Base-by-base conservation (phyloP, 2,113 vertebrate genomes). In the Rallus limicola region DNA sequence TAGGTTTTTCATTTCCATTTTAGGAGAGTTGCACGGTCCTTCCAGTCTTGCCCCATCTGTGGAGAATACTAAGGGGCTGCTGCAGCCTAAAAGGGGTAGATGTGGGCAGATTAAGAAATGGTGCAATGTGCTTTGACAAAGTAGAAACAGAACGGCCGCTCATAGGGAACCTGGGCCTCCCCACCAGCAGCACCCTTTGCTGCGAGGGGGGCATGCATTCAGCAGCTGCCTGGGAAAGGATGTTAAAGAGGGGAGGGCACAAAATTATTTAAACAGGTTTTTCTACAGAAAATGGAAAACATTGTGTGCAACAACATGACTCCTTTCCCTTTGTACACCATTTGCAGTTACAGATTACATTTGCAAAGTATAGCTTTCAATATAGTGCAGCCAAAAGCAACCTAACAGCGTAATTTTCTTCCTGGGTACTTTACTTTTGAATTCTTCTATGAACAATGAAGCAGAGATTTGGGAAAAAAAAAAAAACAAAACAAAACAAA, bases 1-100 rank as follows among this genome's bases (percentile, higher is more conserved):
- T 18, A 42, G 46, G 13, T 52, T 90, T 89, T 95, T 90, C n/a
- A 52, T 74, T 95, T 90, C 93, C 84, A 93, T 91, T 95, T 95
- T 88, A 93, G 93, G 92, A 96, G 72, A 86, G 84, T 68, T 60
- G 63, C 20, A 55, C 33, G 33, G 36, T 56, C 76, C 68, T 88
- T 80, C n/a, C 64, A 89, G 53, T 75, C 81, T 72, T 86, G 70
- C 44, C 85, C 77, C 75, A 82, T 82, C 75, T 31, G 0, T 24
- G 65, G 55, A 90, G 56, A 92, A 87, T 29, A 53, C 31, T 29
- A 56, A 72, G 38, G n/a, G 38, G 38, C 53, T 79, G 62, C 77
- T 58, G 67, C 60, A 80, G 38, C 67, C n/a, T 33, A 24, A 62
- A 56, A 86, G 46, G 25, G 19, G 63, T 82, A 90, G 46, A 86